Evolutionary conservation across 2,888 invertebrate species (phyloP).

Genomic region (Pyrochroa serraticornis): DNA sequence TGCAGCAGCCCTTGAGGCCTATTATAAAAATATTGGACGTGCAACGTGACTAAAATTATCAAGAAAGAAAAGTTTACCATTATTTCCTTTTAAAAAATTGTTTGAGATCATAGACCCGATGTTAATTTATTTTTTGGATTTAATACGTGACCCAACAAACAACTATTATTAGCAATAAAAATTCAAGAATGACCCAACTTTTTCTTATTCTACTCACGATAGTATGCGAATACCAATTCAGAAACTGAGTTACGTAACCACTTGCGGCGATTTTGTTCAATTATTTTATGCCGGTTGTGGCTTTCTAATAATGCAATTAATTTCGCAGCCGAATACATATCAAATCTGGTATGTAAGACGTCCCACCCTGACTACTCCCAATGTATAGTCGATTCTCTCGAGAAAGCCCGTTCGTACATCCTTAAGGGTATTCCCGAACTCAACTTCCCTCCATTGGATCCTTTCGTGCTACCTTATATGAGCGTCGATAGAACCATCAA

Average conservation of each 20-base stretch:
- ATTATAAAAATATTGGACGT: no score
- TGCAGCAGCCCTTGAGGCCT: no score
- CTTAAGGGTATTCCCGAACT: conserved; percentile 71
- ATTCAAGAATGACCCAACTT: no score
- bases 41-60: background rate
- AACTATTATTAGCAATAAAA: no score
- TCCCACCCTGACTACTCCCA: conserved; percentile 67
- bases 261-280: background rate
- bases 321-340: conserved; percentile 68
- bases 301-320: background rate
- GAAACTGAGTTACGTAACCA: background rate
- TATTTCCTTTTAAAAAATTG: background rate
- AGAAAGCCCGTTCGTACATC: conserved; percentile 64
- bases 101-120: no score
- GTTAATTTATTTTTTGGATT: no score
- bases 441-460: conserved; percentile 73
- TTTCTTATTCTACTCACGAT: no score
- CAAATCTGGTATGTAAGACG: conserved; percentile 65
- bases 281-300: background rate
- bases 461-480: conserved; percentile 70
- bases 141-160: no score
- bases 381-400: conserved; percentile 67
- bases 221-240: background rate
- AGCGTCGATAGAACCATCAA: conserved; percentile 70
- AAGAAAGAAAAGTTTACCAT: background rate